phyloP scores from a whole-genome alignment of 2,113 vertebrate genomes.

The Alouatta palliata region DNA sequence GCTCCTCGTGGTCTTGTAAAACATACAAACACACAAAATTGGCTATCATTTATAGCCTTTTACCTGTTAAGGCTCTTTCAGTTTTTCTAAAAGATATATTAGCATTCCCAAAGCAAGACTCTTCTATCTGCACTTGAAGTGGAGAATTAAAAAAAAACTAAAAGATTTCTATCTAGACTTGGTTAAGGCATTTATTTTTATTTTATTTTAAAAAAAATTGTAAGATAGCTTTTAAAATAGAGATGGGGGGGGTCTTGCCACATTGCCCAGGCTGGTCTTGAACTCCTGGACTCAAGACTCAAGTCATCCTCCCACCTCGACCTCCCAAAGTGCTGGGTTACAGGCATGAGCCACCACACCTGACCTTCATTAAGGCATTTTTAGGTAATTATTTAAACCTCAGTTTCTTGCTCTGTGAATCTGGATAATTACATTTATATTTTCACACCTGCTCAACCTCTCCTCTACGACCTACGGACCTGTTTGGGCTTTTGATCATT shows the following conservation, averaged over 20 bases:
- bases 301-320: too few species aligned
- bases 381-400: background rate
- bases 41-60: background rate
- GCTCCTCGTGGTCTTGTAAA: background rate
- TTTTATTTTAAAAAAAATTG: too few species aligned
- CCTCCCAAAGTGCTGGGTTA: too few species aligned
- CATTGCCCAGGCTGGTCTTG: too few species aligned
- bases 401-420: background rate
- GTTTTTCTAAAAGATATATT: background rate
- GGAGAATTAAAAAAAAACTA: background rate
- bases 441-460: too few species aligned
- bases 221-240: too few species aligned
- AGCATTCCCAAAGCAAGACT: background rate
- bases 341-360: too few species aligned
- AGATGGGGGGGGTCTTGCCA: too few species aligned
- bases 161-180: background rate
- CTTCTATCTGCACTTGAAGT: background rate
- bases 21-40: background rate
- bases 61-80: background rate
- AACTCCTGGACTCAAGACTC: too few species aligned
- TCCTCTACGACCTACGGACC: background rate
- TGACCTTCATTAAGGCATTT: background rate
- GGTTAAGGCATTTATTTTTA: too few species aligned
- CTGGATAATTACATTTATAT: background rate
- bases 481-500: background rate